Evolutionary conservation across 2,888 invertebrate species (phyloP).

Genomic region (Mythimna ferrago): DNA sequence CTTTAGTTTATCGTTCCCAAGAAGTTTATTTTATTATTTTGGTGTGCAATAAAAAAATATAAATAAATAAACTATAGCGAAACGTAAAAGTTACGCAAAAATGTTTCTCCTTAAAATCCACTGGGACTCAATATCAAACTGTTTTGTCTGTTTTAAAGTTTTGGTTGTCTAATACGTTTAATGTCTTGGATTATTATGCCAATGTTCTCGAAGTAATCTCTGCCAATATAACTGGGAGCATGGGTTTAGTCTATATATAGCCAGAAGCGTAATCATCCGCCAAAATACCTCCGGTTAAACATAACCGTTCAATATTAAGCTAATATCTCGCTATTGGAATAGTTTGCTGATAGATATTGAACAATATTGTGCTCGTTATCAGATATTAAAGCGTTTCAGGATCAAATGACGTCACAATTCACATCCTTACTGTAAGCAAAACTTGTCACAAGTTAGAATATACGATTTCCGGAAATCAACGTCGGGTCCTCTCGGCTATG

Average conservation of each 20-base stretch:
- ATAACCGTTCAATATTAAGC: constrained; percentile 31
- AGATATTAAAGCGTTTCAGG: constrained; percentile 38
- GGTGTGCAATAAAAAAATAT: too few relatives aligned
- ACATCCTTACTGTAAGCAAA: constrained; percentile 30
- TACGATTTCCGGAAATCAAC: constrained; percentile 47
- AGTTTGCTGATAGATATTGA: constrained; percentile 46
- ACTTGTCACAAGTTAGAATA: constrained; percentile 54
- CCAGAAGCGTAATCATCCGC: constrained; percentile 15
- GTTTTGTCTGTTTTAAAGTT: neutral
- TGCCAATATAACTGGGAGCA: neutral
- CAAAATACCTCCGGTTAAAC: constrained; percentile 36
- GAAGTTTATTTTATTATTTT: too few relatives aligned
- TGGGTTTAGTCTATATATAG: constrained; percentile 11
- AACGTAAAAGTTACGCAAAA: too few relatives aligned
- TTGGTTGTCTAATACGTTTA: too few relatives aligned
- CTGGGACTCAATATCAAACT: too few relatives aligned
- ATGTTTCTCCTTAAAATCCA: too few relatives aligned
- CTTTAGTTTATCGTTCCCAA: too few relatives aligned
- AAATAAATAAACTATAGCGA: too few relatives aligned
- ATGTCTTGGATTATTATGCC: neutral
- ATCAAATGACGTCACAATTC: constrained; percentile 38
- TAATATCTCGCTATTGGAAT: constrained; percentile 48
- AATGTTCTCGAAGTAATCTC: neutral
- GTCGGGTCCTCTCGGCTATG: constrained; percentile 14
- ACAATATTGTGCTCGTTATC: constrained; percentile 42